These are phyloP conservation scores for Diprion similis DNA, from an alignment of 1,140 invertebrate genomes.

Conservation along the genomic window DNA sequence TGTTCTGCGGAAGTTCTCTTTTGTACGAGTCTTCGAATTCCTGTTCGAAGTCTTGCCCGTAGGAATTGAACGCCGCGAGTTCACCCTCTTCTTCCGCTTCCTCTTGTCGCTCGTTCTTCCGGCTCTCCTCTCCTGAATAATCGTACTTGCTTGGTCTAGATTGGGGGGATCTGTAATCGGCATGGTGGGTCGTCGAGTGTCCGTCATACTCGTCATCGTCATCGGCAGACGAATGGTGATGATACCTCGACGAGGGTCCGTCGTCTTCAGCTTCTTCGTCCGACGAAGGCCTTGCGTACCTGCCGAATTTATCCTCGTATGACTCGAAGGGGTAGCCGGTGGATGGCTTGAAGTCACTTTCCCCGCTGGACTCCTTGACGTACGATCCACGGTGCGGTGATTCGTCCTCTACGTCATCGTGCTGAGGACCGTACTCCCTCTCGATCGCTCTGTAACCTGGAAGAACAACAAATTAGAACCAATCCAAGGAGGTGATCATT, in stretches of 20 bases:
- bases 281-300: conserved; percentile 21
- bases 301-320: conserved; percentile 50
- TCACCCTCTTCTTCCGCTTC: conserved; percentile 21
- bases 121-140: conserved; percentile 37
- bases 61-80: conserved; percentile 26
- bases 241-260: conserved; percentile 18
- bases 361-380: conserved; percentile 29
- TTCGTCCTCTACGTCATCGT: conserved; percentile 35
- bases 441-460: conserved; percentile 23
- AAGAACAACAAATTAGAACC: not conserved
- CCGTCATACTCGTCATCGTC: conserved; percentile 28
- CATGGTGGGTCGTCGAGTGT: conserved; percentile 9
- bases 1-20: conserved; percentile 34
- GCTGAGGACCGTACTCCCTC: conserved; percentile 28
- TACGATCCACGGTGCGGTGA: conserved; percentile 21
- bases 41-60: conserved; percentile 37
- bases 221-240: not conserved
- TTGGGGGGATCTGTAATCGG: conserved; percentile 9
- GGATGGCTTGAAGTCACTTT: conserved; percentile 40
- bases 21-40: conserved; percentile 46
- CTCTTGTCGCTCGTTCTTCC: conserved; percentile 33
- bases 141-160: conserved; percentile 28
- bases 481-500: not conserved
- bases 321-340: conserved; percentile 40
- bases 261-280: conserved; percentile 25